These are phyloP conservation scores for Clivina fossor DNA, from an alignment of 2,888 invertebrate species.

Conservation along the genomic window DNA sequence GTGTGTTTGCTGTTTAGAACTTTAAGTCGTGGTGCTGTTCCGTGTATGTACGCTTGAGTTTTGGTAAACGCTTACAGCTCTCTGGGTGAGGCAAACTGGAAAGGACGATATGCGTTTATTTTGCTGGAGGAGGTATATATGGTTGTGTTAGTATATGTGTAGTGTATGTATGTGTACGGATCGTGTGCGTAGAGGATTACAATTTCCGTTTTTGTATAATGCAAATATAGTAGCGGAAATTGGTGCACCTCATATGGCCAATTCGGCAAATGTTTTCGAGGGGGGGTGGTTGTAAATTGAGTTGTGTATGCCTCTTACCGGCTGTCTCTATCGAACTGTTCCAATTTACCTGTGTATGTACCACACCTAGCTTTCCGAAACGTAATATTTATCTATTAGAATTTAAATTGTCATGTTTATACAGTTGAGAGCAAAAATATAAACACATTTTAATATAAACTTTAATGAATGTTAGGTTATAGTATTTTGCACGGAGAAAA, in stretches of 20 bases:
- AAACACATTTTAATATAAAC: not conserved
- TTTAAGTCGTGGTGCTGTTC: too few relatives aligned
- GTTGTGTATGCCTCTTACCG: constrained; percentile 16
- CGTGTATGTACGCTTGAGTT: too few relatives aligned
- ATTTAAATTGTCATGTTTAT: not conserved
- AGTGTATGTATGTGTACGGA: too few relatives aligned
- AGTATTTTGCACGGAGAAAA: not conserved
- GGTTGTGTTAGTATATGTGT: too few relatives aligned
- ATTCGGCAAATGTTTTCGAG: too few relatives aligned
- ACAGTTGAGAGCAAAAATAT: not conserved
- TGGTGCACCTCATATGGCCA: constrained; percentile 32
- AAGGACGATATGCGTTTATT: too few relatives aligned
- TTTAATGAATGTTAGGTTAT: not conserved
- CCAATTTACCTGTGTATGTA: constrained; percentile 16
- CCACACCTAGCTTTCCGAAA: constrained; percentile 13
- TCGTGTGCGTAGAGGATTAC: constrained; percentile 23
- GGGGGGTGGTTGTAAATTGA: too few relatives aligned
- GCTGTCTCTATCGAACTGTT: constrained; percentile 1
- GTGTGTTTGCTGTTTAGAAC: too few relatives aligned
- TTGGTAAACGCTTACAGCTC: too few relatives aligned
- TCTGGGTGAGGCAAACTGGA: too few relatives aligned
- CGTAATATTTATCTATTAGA: not conserved
- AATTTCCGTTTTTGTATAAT: constrained; percentile 33
- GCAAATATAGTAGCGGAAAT: constrained; percentile 31
- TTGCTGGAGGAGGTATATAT: too few relatives aligned